phyloP scores from a whole-genome alignment of 2,888 invertebrate genomes.

The Eupithecia abbreviata region DNA sequence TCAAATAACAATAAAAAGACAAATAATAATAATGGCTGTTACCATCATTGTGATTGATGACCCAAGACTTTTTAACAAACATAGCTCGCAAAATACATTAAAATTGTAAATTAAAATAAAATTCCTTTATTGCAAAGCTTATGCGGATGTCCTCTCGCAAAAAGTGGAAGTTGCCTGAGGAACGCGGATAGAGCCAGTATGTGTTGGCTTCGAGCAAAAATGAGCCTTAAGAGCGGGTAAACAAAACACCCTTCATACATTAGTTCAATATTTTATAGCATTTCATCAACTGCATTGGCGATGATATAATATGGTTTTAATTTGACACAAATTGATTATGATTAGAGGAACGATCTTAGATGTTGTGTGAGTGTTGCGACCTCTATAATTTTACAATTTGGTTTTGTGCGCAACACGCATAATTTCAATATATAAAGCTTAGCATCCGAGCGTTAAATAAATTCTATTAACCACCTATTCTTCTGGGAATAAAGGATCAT shows the following conservation, averaged over 20 bases:
- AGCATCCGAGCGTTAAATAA: not conserved
- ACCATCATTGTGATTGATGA: constrained; percentile 2
- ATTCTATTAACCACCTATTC: not conserved
- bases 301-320: not conserved
- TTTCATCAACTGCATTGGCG: constrained; percentile 51
- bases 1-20: not conserved
- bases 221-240: constrained; percentile 57
- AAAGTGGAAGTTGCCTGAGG: constrained; percentile 78
- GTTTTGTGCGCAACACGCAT: not conserved
- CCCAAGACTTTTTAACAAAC: not conserved
- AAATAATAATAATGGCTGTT: not conserved
- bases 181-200: constrained; percentile 77
- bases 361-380: not conserved
- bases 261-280: constrained; percentile 66
- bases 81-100: not conserved
- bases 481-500: not conserved
- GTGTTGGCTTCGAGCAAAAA: constrained; percentile 63
- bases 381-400: not conserved
- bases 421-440: not conserved
- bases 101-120: constrained; percentile 37
- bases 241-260: constrained; percentile 56
- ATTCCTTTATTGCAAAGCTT: constrained; percentile 72
- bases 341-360: not conserved
- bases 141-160: constrained; percentile 74
- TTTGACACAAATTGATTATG: not conserved